Evolutionary conservation across 2,797 vertebrate genomes (phyloP), one percentile per base, ranked within the genome.

Genomic region (Sebastes hubbsi): DNA sequence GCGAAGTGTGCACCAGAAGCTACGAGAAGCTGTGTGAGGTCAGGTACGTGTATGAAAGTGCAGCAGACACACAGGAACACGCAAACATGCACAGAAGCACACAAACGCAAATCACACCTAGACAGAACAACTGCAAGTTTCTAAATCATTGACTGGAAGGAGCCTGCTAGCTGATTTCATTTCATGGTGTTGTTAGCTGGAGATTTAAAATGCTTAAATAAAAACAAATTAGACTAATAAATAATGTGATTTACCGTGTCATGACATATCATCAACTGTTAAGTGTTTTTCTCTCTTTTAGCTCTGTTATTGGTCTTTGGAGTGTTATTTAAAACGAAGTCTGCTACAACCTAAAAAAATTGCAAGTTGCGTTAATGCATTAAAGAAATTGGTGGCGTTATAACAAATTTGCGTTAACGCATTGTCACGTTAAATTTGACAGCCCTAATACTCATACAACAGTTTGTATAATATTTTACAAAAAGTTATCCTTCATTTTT

Each of bases 1-100:
- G 66, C 7, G 0, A 81, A 25, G 66, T 84, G 86, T 87, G 86
- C 84, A 86, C 67, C 72, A 85, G 83, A 83, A 78, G 84, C 78
- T 76, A 30, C 13, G 30, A 76, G 34, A 76, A 72, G 20, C 54
- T 42, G 58, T 55, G 63, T 64, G 58, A 75, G 82, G 72, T 88
- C 80, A 72, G 34, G 22, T 70, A 61, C 5, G 9, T 38, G 64
- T 77, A 67, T 60, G 62, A 80, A 73, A 9, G 7, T 13, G 49
- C 38, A 67, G 64, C 55, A 78, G 62, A 69, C 65, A n/a, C 13
- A 24, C 66, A 75, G 60, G 24, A 34, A 49, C 3, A 62, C 3
- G 6, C 60, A 62, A 36, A 63, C 24, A 71, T n/a, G 13, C 27
- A 63, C 42, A 77, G 2, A 76, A 8, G 42, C 24, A 56, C 5